Percentiles rank a stretch among this genome's conserved stretches.
Evolutionary conservation across 2,113 vertebrate species (phyloP).

Genomic region (Anolis sagrei): DNA sequence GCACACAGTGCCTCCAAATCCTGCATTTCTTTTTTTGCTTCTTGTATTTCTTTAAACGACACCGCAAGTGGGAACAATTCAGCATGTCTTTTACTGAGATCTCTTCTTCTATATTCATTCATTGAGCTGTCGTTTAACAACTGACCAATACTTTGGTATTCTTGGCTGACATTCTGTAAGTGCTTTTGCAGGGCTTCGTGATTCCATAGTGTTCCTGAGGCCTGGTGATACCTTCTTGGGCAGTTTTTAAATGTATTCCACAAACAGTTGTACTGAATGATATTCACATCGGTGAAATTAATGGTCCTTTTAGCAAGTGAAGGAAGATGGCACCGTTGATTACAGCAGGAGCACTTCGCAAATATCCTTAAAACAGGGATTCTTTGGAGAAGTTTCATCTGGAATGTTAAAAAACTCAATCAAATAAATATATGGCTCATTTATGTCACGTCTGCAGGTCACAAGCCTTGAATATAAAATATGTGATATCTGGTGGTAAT

Average conservation of each 20-base stretch:
- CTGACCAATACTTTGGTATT: constrained; percentile 68
- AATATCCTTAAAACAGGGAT: constrained; percentile 59
- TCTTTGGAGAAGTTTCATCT: constrained; percentile 69
- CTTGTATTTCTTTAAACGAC: constrained; percentile 72
- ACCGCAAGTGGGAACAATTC: constrained; percentile 72
- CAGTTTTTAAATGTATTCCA: constrained; percentile 34
- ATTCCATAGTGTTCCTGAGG: constrained; percentile 69
- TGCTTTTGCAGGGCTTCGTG: constrained; percentile 74
- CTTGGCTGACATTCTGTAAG: constrained; percentile 71
- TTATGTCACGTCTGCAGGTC: no score
- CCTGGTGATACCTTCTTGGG: constrained; percentile 61
- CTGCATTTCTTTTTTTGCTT: constrained; percentile 73
- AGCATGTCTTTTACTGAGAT: constrained; percentile 62
- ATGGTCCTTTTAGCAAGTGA: constrained; percentile 36
- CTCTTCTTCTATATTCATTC: constrained; percentile 67
- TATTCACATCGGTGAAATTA: constrained; percentile 39
- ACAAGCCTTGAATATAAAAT: no score
- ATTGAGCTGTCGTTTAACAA: constrained; percentile 59
- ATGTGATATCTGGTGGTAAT: no score
- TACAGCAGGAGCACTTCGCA: constrained; percentile 26
- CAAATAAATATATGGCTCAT: not conserved
- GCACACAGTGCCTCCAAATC: constrained; percentile 80
- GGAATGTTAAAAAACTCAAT: constrained; percentile 53
- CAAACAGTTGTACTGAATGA: constrained; percentile 41
- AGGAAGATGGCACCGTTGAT: constrained; percentile 32